Conservation (phyloP, 2,113 vertebrate species). For the Patagioenas fasciata region DNA sequence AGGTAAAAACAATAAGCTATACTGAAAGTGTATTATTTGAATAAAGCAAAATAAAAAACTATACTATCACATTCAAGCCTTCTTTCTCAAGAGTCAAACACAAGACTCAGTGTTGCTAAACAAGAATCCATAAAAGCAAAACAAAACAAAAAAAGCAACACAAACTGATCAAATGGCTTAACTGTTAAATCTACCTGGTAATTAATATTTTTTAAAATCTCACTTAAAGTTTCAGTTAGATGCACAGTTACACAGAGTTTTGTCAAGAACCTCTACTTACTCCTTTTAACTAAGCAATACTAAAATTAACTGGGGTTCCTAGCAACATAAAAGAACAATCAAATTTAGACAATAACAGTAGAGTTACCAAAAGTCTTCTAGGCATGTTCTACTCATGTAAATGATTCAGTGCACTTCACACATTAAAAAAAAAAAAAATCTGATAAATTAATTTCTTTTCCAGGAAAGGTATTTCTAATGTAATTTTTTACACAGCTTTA, state of each 20-base stretch:
- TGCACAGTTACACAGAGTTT: not conserved
- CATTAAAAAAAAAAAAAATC: not conserved
- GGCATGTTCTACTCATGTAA: not conserved
- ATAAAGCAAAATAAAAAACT: not conserved
- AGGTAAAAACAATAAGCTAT: not conserved
- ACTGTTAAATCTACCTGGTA: not conserved
- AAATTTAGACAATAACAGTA: not conserved
- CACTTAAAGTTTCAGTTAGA: not conserved
- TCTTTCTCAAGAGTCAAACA: not conserved
- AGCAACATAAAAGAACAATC: not conserved
- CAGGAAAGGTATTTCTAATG: not conserved
- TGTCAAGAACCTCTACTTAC: not conserved
- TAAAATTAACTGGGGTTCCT: not conserved
- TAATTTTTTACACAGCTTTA: not conserved
- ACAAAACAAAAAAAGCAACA: too few species aligned
- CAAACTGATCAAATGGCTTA: not conserved
- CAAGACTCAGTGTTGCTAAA: not conserved
- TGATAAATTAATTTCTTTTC: not conserved
- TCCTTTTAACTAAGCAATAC: not conserved
- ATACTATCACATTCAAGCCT: not conserved
- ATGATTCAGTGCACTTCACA: not conserved
- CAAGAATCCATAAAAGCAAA: rapidly evolving
- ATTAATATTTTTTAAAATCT: not conserved
- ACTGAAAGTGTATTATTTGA: not conserved
- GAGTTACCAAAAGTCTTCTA: not conserved